Percentiles rank a stretch among this genome's conserved stretches.
phyloP scores from a whole-genome alignment of 2,797 vertebrate species.

The Catostomus latipinnis region DNA sequence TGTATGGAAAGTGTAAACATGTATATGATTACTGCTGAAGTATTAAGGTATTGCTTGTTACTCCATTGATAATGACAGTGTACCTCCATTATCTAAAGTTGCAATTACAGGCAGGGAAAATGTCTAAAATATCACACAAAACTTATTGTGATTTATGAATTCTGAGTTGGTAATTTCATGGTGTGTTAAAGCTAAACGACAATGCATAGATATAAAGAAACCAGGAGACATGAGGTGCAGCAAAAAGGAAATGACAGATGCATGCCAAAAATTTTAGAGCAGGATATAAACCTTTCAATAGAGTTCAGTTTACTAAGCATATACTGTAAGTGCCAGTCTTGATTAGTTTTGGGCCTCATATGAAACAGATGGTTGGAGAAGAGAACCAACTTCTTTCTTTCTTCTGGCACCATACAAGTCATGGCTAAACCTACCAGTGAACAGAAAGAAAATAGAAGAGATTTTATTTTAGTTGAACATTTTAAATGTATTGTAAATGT shows the following conservation, averaged over 20 bases:
- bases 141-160: conserved; percentile 2
- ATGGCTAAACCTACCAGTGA: background rate
- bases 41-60: background rate
- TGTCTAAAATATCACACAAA: background rate
- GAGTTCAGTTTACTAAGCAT: background rate
- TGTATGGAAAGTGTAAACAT: background rate
- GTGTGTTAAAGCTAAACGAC: conserved; percentile 20
- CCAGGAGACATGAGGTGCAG: conserved; percentile 6
- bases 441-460: background rate
- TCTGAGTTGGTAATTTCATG: conserved; percentile 20
- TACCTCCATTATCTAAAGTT: background rate
- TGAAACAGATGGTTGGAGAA: background rate
- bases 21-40: background rate
- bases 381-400: background rate
- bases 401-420: background rate
- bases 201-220: background rate
- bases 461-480: background rate
- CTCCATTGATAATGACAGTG: background rate
- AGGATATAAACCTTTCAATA: background rate
- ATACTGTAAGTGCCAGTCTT: background rate
- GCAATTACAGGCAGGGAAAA: background rate
- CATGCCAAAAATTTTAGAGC: background rate
- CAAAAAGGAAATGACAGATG: conserved; percentile 6
- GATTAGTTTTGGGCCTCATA: conserved; percentile 4
- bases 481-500: background rate